Evolutionary conservation across 1,140 invertebrate genomes (phyloP), one percentile per base, ranked within the genome.

Genomic region (Trichonephila clavipes): DNA sequence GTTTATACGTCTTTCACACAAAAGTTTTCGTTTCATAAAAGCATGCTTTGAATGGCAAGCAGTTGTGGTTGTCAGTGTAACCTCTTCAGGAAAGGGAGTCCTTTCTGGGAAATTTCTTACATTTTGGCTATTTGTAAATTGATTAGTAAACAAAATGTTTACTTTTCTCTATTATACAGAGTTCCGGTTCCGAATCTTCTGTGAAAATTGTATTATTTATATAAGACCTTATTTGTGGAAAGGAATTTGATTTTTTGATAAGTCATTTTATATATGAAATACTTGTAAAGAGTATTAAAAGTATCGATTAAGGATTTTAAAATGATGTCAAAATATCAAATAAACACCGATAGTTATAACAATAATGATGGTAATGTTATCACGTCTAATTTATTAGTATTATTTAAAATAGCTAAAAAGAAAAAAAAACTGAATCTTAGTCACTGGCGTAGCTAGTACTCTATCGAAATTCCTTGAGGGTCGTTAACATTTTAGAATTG

Each of bases 11-110:
- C 51, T 58, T 58, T 82, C 58, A 59, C 14, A 82, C 69, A 82
- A 82, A 90, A 82, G 69, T 90, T 90, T 90, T 59, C 40, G 72
- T 90, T 90, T 81, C 89, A 90, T 90, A 81, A 90, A 90, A 28
- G 51, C 89, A 81, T 90, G 89, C 59, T 90, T 90, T 90, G 89
- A 90, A 90, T 90, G 58, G 66, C 58, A 90, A 90, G 40, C 58
- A 90, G 89, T 59, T 40, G 28, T 62, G 59, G 64, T 34, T 34
- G 28, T 61, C 61, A 61, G 24, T 18, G 18, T 40, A 28, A 19
- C 72, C 72, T 40, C 72, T 40, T 40, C 28, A 3, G 14, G 72
- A 77, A 77, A 77, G 34, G 7, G 72, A 77, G 72, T 77, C 72
- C 72, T 77, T 40, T 18, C 72, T 77, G 18, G 7, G 28, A 77